Evolutionary conservation across 2,888 invertebrate species (phyloP), one percentile per base, ranked within the genome.

Genomic region (Zele albiditarsus): DNA sequence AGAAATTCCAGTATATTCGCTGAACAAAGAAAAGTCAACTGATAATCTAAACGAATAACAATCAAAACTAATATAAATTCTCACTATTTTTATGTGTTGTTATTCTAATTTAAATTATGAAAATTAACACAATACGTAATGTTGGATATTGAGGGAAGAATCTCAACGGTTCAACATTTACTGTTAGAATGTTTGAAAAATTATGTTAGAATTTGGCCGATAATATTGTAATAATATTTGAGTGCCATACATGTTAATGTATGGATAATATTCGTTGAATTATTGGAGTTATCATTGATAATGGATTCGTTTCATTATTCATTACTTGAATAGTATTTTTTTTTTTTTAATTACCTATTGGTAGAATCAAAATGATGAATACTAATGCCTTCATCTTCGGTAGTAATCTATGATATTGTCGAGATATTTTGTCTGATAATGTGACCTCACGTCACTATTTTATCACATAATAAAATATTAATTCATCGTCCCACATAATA

Each of bases 321-420:
- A 65, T 46, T 65, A 20, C 42, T 49, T 20, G 20, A 28, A 27
- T 66, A 46, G 2, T 6, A 16, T 6, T 25, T 42, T 46, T 14
- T n/a, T 38, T 23, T 23, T 25, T 46, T 46, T 73, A 42, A 23
- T 73, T 67, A 73, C 73, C 73, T 31, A 66, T 42, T 46, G 67
- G 20, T 10, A 66, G 23, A 28, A 49, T n/a, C 16, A 46, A 23
- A 23, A 42, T 67, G 38, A 73, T 58, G 46, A 66, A 4, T 1
- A 58, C 33, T n/a, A 73, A 14, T 49, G 38, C 16, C 31, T 66
- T 58, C 73, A 73, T 73, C 46, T 60, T 38, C 60, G 8, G 12
- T 28, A 60, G 2, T 25, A 16, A 27, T 23, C 20, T 8, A 33
- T 5, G 33, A 42, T 58, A 20, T 42, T 25, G 38, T 42, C 23